Percentiles rank a stretch among this genome's conserved stretches.
Evolutionary conservation across 2,797 vertebrate genomes (phyloP).

Genomic region (Enteromius thamalakanensis): DNA sequence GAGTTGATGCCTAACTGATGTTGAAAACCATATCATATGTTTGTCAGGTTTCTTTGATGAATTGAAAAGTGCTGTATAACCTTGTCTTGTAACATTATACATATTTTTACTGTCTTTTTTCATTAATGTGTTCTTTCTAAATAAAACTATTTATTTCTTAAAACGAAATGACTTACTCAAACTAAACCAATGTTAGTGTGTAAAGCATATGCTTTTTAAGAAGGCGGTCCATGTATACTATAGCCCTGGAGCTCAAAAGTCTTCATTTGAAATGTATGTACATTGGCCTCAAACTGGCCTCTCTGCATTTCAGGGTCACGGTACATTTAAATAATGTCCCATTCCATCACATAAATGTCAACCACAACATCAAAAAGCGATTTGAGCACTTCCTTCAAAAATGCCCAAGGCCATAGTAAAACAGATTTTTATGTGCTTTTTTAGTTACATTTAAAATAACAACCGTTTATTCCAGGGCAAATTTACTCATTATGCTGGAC

Average conservation of each 20-base stretch:
- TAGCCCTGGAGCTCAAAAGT: slow-evolving; percentile 24
- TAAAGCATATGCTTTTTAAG: slow-evolving; percentile 2
- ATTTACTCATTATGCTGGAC: slow-evolving; percentile 1
- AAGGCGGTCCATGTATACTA: slow-evolving; percentile 26
- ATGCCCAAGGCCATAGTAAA: slow-evolving; percentile 40
- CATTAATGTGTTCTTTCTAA: background rate
- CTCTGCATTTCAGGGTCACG: slow-evolving; percentile 13
- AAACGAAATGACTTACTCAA: background rate
- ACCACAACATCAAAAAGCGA: slow-evolving; percentile 49
- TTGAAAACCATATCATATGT: background rate
- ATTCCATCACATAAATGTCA: slow-evolving; percentile 53
- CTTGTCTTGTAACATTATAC: background rate
- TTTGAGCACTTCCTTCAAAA: slow-evolving; percentile 43
- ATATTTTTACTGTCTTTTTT: background rate
- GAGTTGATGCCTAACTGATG: background rate
- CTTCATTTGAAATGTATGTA: slow-evolving; percentile 36
- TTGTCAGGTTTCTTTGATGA: background rate
- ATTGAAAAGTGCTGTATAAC: background rate
- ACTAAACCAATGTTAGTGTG: background rate
- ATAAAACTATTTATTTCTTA: background rate
- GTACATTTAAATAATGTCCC: slow-evolving; percentile 42
- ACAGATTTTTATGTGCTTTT: slow-evolving; percentile 40
- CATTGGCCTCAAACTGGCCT: slow-evolving; percentile 15
- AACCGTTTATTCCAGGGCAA: slow-evolving; percentile 31
- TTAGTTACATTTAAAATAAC: slow-evolving; percentile 48